These are phyloP conservation scores for Spodoptera littoralis DNA, from an alignment of 2,888 invertebrate genomes.

Conservation along the genomic window DNA sequence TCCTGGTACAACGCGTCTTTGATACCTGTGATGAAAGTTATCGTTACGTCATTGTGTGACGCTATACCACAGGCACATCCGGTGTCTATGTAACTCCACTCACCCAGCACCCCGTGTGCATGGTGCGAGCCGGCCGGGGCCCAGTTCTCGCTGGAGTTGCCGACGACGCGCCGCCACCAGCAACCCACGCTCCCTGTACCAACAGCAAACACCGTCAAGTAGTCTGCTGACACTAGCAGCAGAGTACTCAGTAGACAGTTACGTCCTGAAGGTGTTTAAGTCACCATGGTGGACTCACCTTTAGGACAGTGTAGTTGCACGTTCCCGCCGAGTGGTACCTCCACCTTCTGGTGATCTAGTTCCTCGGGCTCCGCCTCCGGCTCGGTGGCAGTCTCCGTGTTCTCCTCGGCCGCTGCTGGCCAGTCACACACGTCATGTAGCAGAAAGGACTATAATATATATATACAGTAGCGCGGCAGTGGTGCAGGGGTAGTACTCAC, in stretches of 20 bases:
- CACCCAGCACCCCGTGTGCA: conserved; percentile 83
- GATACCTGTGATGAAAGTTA: conserved; percentile 74
- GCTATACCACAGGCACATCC: too few species aligned
- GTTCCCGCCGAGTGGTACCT: conserved; percentile 95
- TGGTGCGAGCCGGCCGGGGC: conserved; percentile 82
- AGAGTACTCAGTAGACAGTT: too few species aligned
- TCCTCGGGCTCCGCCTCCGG: conserved; percentile 67
- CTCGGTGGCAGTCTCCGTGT: conserved; percentile 67
- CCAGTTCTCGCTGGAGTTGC: conserved; percentile 79
- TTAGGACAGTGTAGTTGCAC: conserved; percentile 95
- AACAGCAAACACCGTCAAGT: neutral
- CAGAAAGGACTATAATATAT: too few species aligned
- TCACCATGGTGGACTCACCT: conserved; percentile 80
- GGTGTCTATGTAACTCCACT: neutral
- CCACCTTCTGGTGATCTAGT: conserved; percentile 90
- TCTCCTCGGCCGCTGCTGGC: conserved; percentile 70
- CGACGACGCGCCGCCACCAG: conserved; percentile 84
- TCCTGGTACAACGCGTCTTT: conserved; percentile 93
- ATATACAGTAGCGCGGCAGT: neutral
- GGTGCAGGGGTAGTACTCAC: conserved; percentile 89
- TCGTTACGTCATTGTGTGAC: neutral
- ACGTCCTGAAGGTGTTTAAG: too few species aligned
- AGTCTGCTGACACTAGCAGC: too few species aligned
- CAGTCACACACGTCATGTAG: conserved; percentile 2
- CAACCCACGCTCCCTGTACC: conserved; percentile 81